Evolutionary conservation across 2,113 vertebrate species (phyloP), one percentile per base, ranked within the genome.

Genomic region (Otis tarda): DNA sequence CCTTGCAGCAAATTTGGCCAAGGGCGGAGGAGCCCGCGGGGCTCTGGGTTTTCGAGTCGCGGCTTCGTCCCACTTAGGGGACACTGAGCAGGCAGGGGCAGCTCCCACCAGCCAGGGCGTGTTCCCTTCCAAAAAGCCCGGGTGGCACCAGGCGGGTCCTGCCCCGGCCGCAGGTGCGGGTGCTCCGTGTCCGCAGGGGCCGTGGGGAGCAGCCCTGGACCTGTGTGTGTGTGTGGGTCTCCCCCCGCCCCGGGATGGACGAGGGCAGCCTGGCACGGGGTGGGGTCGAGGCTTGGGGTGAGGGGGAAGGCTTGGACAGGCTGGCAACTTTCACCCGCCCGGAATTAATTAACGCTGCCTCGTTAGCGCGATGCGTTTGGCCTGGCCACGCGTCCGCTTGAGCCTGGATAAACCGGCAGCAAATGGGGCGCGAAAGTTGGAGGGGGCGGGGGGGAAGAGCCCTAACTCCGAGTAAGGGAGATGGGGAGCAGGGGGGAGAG

Each of bases 311-410:
- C 81, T 87, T 70, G 92, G 80, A 41, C 87, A 94, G 95, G 77
- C 89, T 89, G 91, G 91, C 90, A 89, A 87, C 90, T 95, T 96
- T 95, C 92, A 94, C 93, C 90, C 56, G 69, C 65, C 81, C 47
- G 92, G 78, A 95, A 93, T 94, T 95, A 97, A 96, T 93, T 89
- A 93, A 91, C 68, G 84, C 89, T 78, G 93, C 87, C 92, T 93
- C 90, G 73, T 93, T 95, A 87, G 90, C 47, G 78, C 81, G 90
- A 80, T 74, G 87, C 45, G 68, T 84, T 97, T 91, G 83, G 89
- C 64, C 95, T 57, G 93, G 80, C 68, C 89, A 83, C 63, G 73
- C 76, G 67, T 94, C 30, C 4, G 80, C 79, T 59, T 59, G 89
- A 95, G 92, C 85, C 10, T 64, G 89, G 90, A 94, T 55, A 96